Conservation (phyloP, 2,797 vertebrate species). For the Phrynocephalus forsythii region DNA sequence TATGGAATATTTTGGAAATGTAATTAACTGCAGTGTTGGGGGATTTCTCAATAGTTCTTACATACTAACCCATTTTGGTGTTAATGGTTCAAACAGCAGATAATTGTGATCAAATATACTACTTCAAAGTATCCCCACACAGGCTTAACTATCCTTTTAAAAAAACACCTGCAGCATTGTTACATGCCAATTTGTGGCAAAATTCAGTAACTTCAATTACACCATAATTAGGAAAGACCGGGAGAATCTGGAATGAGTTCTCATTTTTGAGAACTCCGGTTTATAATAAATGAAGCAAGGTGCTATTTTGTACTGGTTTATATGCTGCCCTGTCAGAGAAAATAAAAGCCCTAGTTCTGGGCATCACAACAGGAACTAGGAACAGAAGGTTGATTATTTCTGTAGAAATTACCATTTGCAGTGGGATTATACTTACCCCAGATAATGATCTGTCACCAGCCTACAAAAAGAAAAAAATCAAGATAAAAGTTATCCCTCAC, state of each 20-base stretch:
- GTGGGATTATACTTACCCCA: slow-evolving; percentile 85
- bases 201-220: background rate
- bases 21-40: background rate
- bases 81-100: background rate
- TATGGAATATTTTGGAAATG: background rate
- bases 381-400: background rate
- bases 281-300: background rate
- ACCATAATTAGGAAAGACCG: background rate
- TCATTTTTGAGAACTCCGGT: too few relatives aligned
- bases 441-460: slow-evolving; percentile 95
- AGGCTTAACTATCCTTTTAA: background rate
- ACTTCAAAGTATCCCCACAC: background rate
- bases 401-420: background rate
- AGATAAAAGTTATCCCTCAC: background rate
- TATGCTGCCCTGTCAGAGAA: too few relatives aligned
- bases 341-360: background rate
- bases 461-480: slow-evolving; percentile 74
- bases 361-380: too few relatives aligned
- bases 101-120: background rate
- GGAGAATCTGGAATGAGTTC: background rate
- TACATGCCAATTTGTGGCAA: background rate
- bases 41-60: background rate
- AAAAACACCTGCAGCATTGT: background rate
- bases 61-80: too few relatives aligned
- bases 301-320: background rate